Evolutionary conservation across 2,113 vertebrate genomes (phyloP), one percentile per base, ranked within the genome.

Genomic region (Melierax canorus): DNA sequence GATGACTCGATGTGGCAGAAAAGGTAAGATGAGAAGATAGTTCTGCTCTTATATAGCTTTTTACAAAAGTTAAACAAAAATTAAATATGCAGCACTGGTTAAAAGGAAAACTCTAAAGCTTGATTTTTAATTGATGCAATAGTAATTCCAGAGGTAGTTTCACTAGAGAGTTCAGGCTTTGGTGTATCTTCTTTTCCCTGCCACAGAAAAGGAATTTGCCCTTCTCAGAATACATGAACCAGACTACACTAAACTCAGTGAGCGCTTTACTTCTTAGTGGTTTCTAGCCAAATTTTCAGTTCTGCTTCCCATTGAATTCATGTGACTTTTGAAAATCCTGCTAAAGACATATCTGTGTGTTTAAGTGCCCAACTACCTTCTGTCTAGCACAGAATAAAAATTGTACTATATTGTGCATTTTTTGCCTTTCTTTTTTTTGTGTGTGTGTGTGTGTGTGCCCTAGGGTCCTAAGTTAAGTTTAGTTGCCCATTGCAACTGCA

Each of bases 291-390:
- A 6, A 53, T 77, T 75, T 88, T 82, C 16, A 15, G 7, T 50
- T 22, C 15, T n/a, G 13, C 22, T 84, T 84, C 24, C 29, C 30
- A 38, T 0, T 60, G 68, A 84, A 77, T 81, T 66, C 3, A 7
- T 11, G 56, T 9, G 3, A 39, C 36, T 77, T 91, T 58, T 73
- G 50, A 90, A 90, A 91, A 66, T 51, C n/a, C 11, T 29, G 2
- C 5, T 18, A 38, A 59, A 39, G 6, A 21, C 0, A 0, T 50
- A 45, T 2, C 36, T 50, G 12, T 55, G 7, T 63, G n/a, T 67
- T 80, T 73, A 80, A 20, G 10, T 17, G 10, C 15, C 30, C 15
- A 72, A 36, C 8, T 51, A 41, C 20, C 11, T 69, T 55, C 39
- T 73, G 13, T 7, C 48, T 89, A 19, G 22, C 29, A 72, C 20